Percentiles rank a stretch among this genome's conserved stretches.
phyloP scores from a whole-genome alignment of 2,797 vertebrate species.

The Cryptoblepharus egeriae region DNA sequence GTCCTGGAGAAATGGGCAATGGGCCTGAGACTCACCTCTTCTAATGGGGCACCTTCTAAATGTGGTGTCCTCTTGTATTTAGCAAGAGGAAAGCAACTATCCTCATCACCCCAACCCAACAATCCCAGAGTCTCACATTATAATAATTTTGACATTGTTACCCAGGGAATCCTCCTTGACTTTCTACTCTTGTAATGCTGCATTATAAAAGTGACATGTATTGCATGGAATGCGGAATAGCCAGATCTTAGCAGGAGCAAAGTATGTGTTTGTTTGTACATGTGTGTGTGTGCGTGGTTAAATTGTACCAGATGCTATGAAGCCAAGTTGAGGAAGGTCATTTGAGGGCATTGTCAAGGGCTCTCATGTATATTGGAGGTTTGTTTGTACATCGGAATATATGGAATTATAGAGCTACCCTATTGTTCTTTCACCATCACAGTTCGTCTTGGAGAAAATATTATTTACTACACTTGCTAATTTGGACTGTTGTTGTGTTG shows the following conservation, averaged over 20 bases:
- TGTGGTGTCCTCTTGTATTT: no score
- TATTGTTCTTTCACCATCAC: background rate
- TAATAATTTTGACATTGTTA: no score
- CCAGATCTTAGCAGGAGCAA: background rate
- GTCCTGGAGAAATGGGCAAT: no score
- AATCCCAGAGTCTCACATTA: no score
- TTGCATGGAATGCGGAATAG: background rate
- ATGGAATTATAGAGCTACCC: background rate
- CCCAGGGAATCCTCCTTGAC: no score
- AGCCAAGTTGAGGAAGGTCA: background rate
- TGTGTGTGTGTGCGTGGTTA: background rate
- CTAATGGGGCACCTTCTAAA: no score
- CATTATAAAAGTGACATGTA: background rate
- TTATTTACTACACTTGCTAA: background rate
- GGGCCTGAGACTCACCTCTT: no score
- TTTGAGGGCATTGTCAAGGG: background rate
- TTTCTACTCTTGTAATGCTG: constrained; percentile 7
- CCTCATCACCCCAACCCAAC: no score
- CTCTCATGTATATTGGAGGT: background rate
- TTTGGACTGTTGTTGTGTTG: background rate
- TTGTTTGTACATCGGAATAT: background rate
- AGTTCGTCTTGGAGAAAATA: background rate
- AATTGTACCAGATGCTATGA: background rate
- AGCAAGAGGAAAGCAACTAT: no score
- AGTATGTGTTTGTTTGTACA: background rate